Evolutionary conservation across 2,113 vertebrate species (phyloP).

Genomic region (Corythornis madagascariensis): DNA sequence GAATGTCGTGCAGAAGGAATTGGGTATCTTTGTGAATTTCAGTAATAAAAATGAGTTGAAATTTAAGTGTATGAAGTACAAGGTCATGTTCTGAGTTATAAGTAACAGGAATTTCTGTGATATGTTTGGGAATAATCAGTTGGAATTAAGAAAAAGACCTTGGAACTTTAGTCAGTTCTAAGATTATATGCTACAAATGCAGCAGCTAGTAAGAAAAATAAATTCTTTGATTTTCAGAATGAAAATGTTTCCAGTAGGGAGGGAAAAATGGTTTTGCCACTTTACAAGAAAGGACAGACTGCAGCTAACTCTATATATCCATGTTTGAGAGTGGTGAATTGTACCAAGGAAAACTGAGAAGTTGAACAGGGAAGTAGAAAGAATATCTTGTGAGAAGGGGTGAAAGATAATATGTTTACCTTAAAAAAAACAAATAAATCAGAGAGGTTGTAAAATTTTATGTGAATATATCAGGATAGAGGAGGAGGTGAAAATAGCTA

Average conservation of each 20-base stretch:
- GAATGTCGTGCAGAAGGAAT: background rate
- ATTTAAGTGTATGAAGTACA: background rate
- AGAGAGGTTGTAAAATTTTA: background rate
- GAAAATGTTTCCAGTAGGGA: background rate
- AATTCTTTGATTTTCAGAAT: background rate
- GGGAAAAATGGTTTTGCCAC: background rate
- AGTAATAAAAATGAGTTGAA: background rate
- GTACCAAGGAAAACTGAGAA: background rate
- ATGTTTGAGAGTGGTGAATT: background rate
- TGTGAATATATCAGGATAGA: background rate
- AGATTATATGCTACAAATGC: background rate
- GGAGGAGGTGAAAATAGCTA: background rate
- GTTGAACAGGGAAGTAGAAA: background rate
- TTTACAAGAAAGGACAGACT: background rate
- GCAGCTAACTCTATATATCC: background rate
- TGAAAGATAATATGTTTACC: background rate
- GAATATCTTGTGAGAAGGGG: background rate
- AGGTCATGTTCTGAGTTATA: background rate
- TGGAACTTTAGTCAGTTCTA: background rate
- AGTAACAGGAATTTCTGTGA: background rate
- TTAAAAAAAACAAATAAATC: background rate
- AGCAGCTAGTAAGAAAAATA: background rate
- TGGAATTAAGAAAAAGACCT: background rate
- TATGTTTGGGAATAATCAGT: background rate
- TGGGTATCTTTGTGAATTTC: background rate